Evolutionary conservation across 2,797 vertebrate genomes (phyloP), one percentile per base, ranked within the genome.

Genomic region (Epinephelus awoara): DNA sequence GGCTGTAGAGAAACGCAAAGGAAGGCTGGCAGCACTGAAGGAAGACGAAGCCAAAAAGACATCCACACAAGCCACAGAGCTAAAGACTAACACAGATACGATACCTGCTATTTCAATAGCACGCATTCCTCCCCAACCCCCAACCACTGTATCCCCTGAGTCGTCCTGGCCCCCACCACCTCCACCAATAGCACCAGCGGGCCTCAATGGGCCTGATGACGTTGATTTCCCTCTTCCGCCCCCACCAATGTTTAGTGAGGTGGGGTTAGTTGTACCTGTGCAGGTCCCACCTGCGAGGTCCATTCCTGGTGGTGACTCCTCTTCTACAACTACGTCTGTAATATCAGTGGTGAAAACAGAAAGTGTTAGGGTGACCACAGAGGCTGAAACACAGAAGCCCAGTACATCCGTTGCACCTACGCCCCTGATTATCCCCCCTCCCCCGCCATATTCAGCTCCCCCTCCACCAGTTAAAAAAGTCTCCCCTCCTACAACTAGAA

Each of bases 101-200:
- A 44, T 82, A 23, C 42, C 80, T 14, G 51, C 58, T 27, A 81
- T 86, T 85, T 89, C 82, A 78, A 79, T 84, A 77, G 47, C 23
- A 25, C 76, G 21, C 18, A 58, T 79, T 79, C 64, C 96, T 0
- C 95, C 95, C 0, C 95, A 95, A 0, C 94, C 96, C 0, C 94
- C 93, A 0, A 61, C 56, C 15, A 96, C 72, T 2, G 51, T 46
- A 0, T 94, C 93, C 7, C 63, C 83, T 0, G 96, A 96, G 14
- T 75, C 92, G 0, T 83, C 75, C 84, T 97, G 97, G 97, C 97
- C 97, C 0, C 97, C 96, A 0, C 97, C 97, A 0, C 96, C 93
- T 0, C 89, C 94, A 19, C 89, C 93, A 52, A 75, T 90, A 0
- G 91, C 94, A 54, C 94, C 91, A 9, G 91, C 78, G 88, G 52